Base-by-base conservation (phyloP, 1,140 invertebrate species). In the Eupeodes corollae region DNA sequence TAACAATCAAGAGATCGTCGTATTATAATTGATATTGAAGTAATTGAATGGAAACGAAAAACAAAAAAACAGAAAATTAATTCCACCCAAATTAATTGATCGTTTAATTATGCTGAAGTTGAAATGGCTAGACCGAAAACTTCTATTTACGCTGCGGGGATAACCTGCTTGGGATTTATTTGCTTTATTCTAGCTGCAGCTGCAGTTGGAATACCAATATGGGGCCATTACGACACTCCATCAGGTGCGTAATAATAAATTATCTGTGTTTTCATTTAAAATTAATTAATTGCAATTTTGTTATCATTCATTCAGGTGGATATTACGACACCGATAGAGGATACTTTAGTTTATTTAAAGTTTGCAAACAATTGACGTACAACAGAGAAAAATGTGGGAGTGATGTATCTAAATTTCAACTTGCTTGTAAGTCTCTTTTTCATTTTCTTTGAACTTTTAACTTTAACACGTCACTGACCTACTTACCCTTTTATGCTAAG, bases 281-380 rank as follows among this genome's bases (percentile, higher is more conserved):
- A n/a, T 3, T 41, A 21, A 40, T 3, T n/a, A 10, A 26, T 40
- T 10, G 10, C 21, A 38, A 14, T 44, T 35, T 2, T 13, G 15
- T 42, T 46, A 45, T 19, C 30, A 18, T 38, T 30, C 5, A 18
- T 30, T 32, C 47, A 63, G 58, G 56, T 51, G 66, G 66, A 15
- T 21, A 10, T 50, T 68, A 61, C 52, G 64, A 63, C 47, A 57
- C 53, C 31, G 86, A 89, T 63, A 75, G 74, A 50, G 86, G 87
- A 40, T 88, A 89, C 69, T 91, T 89, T 63, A 84, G 86, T 51
- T 86, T 85, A 59, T 91, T 86, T 82, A 80, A 79, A 53, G 79
- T 84, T 42, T 90, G 86, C 75, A 88, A 88, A 70, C 74, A 80
- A 55, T 69, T 88, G 49, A 71, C 82, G 12, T 88, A 88, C 70